Evolutionary conservation across 2,113 vertebrate species (phyloP).

Genomic region (Syngnathoides biaculeatus): DNA sequence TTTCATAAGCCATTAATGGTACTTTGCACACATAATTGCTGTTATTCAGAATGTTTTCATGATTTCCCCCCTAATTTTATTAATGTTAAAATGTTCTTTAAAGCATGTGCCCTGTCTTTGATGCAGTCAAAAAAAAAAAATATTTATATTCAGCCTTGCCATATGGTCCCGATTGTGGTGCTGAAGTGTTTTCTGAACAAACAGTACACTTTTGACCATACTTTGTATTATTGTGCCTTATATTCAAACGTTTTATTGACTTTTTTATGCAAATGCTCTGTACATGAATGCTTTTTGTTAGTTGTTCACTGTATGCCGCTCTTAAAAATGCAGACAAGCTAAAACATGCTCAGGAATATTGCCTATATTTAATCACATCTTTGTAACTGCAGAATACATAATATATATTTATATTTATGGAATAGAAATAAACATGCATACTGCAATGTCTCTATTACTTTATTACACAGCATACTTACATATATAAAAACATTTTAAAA

Average conservation of each 20-base stretch:
- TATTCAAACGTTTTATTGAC: constrained; percentile 24
- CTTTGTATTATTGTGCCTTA: constrained; percentile 66
- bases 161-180: constrained; percentile 33
- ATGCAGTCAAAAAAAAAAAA: not conserved
- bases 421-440: constrained; percentile 49
- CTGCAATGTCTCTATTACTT: not conserved
- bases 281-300: constrained; percentile 16
- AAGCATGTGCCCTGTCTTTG: constrained; percentile 26
- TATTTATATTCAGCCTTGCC: constrained; percentile 44
- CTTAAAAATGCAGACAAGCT: constrained; percentile 56
- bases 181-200: constrained; percentile 20
- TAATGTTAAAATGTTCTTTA: constrained; percentile 14
- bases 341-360: constrained; percentile 66
- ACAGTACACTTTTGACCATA: constrained; percentile 16
- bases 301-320: constrained; percentile 33
- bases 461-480: not conserved
- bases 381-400: constrained; percentile 49
- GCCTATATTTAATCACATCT: constrained; percentile 48
- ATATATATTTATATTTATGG: constrained; percentile 37
- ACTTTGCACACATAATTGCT: constrained; percentile 57
- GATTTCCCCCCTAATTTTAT: constrained; percentile 38
- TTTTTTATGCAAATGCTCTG: constrained; percentile 1
- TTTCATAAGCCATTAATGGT: constrained; percentile 20
- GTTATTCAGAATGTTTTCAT: constrained; percentile 49
- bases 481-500: no score